Evolutionary conservation across 2,797 vertebrate species (phyloP).

Genomic region (Halcyon badia): DNA sequence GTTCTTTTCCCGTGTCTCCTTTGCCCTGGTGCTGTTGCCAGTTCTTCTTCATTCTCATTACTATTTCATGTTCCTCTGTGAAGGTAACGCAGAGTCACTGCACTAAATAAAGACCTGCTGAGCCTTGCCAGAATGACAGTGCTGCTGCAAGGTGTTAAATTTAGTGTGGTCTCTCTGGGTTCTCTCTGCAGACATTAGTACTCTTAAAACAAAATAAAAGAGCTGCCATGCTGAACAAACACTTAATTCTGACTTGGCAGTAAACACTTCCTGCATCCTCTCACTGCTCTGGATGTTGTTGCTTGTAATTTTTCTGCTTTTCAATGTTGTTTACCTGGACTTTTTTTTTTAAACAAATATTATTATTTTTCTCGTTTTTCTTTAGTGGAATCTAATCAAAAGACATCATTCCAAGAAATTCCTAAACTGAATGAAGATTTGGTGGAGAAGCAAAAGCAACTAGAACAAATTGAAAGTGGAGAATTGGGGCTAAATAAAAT

Average conservation of each 20-base stretch:
- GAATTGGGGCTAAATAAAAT: constrained; percentile 90
- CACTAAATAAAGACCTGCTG: constrained; percentile 22
- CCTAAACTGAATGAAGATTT: constrained; percentile 94
- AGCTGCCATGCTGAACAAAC: neutral
- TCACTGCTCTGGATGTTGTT: neutral
- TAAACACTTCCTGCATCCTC: neutral
- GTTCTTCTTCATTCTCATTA: neutral
- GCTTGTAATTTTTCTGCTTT: neutral
- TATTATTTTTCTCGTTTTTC: constrained; percentile 29
- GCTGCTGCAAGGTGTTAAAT: neutral
- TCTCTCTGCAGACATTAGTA: neutral
- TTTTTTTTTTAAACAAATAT: neutral
- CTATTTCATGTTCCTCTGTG: neutral
- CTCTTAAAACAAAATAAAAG: neutral
- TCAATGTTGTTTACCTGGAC: neutral
- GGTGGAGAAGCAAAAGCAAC: constrained; percentile 87
- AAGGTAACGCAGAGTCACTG: neutral
- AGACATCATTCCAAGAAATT: constrained; percentile 92
- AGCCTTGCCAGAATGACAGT: neutral
- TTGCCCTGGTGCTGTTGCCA: neutral
- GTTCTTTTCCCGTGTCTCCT: neutral
- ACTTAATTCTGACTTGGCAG: neutral
- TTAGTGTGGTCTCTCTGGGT: neutral
- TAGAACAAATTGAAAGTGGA: constrained; percentile 91
- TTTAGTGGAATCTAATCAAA: constrained; percentile 96